Evolutionary conservation across 1,140 invertebrate species (phyloP), one percentile per base, ranked within the genome.

Genomic region (Panulirus ornatus): DNA sequence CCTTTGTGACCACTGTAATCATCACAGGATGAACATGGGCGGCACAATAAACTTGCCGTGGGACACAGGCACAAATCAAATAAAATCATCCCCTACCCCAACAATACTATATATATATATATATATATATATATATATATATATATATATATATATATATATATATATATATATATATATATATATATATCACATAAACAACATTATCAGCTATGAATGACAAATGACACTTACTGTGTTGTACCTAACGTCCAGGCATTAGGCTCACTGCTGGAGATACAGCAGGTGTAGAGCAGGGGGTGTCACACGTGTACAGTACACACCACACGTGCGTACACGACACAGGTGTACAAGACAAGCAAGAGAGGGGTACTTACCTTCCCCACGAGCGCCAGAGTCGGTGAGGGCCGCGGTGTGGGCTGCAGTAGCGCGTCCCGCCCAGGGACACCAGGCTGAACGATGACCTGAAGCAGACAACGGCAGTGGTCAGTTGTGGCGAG

Each of bases 371-470:
- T 63, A 89, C 88, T 83, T 22, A 89, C 88, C 88, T 89, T 47
- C 88, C 88, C 88, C 88, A 89, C 1, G 88, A 73, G 0, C 81
- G 88, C 88, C 88, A 89, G 51, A 79, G 73, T 34, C 88, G 34
- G n/a, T 70, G 78, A 0, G 88, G 88, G 6, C 88, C 88, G 30
- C 58, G 9, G 70, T 83, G 44, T 0, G 88, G 88, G 8, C 42
- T 54, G 70, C 78, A 30, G 38, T 89, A 89, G 8, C 78, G 79
- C 0, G 88, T 83, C 34, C 88, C 88, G 19, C 88, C 88, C 22
- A 89, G 70, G 1, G 88, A 89, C 2, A 89, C 70, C 66, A 89
- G 70, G 44, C 88, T 89, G 88, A 89, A 89, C 8, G 88, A 89
- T 0, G 88, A 89, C 70, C 88, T 89, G 88, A 0, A 22, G 16